Evolutionary conservation across 2,888 invertebrate genomes (phyloP), one percentile per base, ranked within the genome.

Genomic region (Danaus chrysippus): DNA sequence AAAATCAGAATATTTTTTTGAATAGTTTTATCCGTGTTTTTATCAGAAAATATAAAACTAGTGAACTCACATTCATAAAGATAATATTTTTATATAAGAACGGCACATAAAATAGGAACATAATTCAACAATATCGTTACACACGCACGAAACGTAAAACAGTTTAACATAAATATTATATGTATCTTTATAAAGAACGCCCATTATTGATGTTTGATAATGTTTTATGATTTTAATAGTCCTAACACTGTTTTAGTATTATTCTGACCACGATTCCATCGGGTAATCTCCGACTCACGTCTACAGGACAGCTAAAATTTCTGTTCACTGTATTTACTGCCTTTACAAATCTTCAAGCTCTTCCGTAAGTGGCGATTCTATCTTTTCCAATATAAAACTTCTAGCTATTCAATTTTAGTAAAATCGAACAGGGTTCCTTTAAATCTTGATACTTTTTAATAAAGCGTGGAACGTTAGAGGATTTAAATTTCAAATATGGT

Each of bases 261-360:
- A 17, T 49, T 5, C 49, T 17, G 49, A 9, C 13, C 17, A 10
- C 49, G 49, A 10, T 49, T 58, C 58, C 52, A 58, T 10, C 62
- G 57, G 56, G 65, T 64, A 64, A 66, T 64, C 66, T 67, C 62
- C 64, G 66, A 68, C 63, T 63, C 66, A 66, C 63, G 68, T 64
- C 63, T 61, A 64, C 64, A 58, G 59, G 64, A 64, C 66, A 64
- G 66, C 61, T 65, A 42, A 56, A 64, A 64, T 64, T 63, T 62
- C 60, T 60, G 61, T 63, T 58, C 59, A 55, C 63, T 64, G 61
- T 63, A 66, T 68, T 68, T 68, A 68, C 68, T 64, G 58, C 68
- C 61, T 62, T 49, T 64, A 61, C 61, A 63, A 64, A 61, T 61
- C 61, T 56, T 60, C 54, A 46, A 56, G 54, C 53, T 59, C 46